These are phyloP conservation scores for Ailuropoda melanoleuca DNA, from an alignment of 2,113 vertebrate genomes.

Conservation along the genomic window DNA sequence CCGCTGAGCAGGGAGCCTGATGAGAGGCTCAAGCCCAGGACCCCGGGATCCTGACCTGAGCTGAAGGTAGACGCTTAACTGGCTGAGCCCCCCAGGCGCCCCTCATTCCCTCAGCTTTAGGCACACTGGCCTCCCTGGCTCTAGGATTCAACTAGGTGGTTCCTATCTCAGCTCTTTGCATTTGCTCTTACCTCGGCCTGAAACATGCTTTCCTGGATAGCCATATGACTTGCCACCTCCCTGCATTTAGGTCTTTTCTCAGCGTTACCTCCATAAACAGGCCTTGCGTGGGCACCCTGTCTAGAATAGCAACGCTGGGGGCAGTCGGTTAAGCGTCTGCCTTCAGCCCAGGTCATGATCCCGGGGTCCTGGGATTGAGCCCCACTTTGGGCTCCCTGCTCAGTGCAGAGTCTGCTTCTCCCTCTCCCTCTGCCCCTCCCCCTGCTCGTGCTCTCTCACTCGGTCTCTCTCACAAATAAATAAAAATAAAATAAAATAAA, in stretches of 20 bases:
- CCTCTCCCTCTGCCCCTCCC: not conserved
- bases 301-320: not conserved
- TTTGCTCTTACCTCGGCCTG: not conserved
- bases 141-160: not conserved
- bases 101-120: not conserved
- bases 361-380: not conserved
- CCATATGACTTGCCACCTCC: not conserved
- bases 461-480: not conserved
- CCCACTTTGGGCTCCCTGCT: not conserved
- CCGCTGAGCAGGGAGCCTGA: no score
- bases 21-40: no score
- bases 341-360: not conserved
- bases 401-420: not conserved
- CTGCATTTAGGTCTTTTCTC: not conserved
- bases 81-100: no score
- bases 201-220: not conserved
- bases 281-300: not conserved
- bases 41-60: no score
- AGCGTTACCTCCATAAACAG: not conserved
- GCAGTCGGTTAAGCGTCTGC: not conserved
- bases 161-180: not conserved
- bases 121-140: not conserved
- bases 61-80: no score
- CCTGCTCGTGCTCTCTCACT: not conserved
- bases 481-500: no score